Evolutionary conservation across 2,888 invertebrate genomes (phyloP), one percentile per base, ranked within the genome.

Genomic region (Anorthoa munda): DNA sequence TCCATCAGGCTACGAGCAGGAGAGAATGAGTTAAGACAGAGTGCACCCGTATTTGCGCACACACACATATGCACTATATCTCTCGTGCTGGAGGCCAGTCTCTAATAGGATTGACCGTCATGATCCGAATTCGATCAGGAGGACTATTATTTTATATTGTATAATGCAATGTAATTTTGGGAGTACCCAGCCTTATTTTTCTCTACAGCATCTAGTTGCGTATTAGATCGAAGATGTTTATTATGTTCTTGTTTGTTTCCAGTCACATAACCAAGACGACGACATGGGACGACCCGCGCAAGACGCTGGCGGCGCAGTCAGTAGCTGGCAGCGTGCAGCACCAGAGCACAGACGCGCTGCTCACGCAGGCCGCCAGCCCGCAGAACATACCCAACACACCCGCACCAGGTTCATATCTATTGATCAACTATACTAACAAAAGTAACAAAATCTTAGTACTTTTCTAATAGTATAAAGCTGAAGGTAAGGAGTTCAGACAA

Each of bases 201-300:
- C 7, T 63, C 17, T 48, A 9, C 39, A 39, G 39, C 39, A 39
- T 39, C 39, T 39, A 39, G 39, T 39, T 23, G 13, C 26, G 23
- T 51, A 21, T 26, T 31, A 26, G 39, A 51, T 58, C 18, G 39
- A 45, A 26, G 55, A 66, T 65, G 50, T 66, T 84, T 17, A 84
- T 50, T 23, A 31, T 68, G 45, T 73, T 18, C 4, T 9, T 77
- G 18, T 82, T 84, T 84, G 18, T 88, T 94, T 93, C 26, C 97
- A 99, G 98, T 96, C 99, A 99, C 95, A 97, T 98, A 94, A 98
- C 98, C 88, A 98, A 98, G 94, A 98, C 98, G 79, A 99, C 99
- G 87, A 98, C 98, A 91, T 99, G 99, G 99, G 98, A 98, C 92
- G 99, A 99, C 94, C 99, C 99, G 13, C 97, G 99, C 85, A 98